Conservation (phyloP, 2,797 vertebrate genomes). For the Cynopterus sphinx region DNA sequence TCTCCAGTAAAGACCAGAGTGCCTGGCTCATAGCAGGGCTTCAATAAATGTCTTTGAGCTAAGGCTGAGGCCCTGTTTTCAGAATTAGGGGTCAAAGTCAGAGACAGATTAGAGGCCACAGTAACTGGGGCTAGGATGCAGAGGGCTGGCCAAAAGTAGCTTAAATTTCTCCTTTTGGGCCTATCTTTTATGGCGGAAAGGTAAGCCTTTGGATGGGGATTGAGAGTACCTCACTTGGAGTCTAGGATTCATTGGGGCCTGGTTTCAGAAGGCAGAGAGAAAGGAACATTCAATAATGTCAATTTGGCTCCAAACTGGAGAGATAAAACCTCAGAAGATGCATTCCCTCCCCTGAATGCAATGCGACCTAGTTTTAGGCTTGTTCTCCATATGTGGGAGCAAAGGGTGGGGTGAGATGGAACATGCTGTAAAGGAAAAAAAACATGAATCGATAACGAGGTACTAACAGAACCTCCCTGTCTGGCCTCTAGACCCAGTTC, state of each 20-base stretch:
- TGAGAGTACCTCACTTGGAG: background rate
- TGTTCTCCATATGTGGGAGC: background rate
- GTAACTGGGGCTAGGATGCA: background rate
- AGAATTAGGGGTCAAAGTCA: background rate
- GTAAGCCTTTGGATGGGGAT: background rate
- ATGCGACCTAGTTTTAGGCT: background rate
- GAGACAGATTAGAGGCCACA: background rate
- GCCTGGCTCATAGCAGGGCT: background rate
- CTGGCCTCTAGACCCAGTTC: background rate
- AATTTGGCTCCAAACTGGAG: background rate
- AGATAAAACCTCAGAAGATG: background rate
- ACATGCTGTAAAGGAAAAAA: background rate
- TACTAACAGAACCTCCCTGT: background rate
- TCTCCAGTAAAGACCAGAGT: background rate
- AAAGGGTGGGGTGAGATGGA: background rate
- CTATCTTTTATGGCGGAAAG: background rate
- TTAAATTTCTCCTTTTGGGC: background rate
- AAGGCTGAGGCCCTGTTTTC: background rate
- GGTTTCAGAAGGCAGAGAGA: background rate
- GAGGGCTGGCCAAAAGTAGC: background rate
- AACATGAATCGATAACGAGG: background rate
- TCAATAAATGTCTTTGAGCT: background rate
- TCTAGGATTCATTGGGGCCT: background rate
- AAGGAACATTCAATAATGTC: background rate
- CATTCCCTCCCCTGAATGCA: background rate